Evolutionary conservation across 2,113 vertebrate species (phyloP).

Genomic region (Crotalus helleri): DNA sequence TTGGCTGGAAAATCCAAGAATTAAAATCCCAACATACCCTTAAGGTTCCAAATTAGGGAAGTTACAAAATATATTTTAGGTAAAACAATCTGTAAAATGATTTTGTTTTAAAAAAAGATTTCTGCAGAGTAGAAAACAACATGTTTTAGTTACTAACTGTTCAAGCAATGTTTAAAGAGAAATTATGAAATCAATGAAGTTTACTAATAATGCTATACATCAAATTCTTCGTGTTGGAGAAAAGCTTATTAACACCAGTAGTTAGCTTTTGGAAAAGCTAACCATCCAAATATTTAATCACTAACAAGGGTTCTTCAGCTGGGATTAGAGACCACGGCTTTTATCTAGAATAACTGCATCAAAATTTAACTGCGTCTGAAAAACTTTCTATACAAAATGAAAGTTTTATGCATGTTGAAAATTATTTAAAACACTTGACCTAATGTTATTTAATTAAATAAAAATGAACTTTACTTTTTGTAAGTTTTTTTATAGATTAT

Average conservation of each 20-base stretch:
- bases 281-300: not conserved
- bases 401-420: not conserved
- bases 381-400: not conserved
- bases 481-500: not conserved
- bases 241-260: not conserved
- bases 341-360: not conserved
- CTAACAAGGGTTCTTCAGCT: not conserved
- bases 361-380: not conserved
- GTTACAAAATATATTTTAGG: constrained; percentile 6
- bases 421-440: not conserved
- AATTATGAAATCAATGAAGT: not conserved
- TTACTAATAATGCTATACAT: not conserved
- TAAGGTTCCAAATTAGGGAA: not conserved
- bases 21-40: not conserved
- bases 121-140: not conserved
- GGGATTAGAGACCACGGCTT: not conserved
- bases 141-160: not conserved
- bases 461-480: not conserved
- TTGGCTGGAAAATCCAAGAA: not conserved
- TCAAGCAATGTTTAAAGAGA: not conserved
- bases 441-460: not conserved
- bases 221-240: constrained; percentile 1
- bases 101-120: not conserved
- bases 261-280: not conserved
- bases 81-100: not conserved